A percentile compares a stretch with the other conserved stretches of the same genome.
phyloP scores from a whole-genome alignment of 2,888 invertebrate genomes.

The Ceramica pisi region DNA sequence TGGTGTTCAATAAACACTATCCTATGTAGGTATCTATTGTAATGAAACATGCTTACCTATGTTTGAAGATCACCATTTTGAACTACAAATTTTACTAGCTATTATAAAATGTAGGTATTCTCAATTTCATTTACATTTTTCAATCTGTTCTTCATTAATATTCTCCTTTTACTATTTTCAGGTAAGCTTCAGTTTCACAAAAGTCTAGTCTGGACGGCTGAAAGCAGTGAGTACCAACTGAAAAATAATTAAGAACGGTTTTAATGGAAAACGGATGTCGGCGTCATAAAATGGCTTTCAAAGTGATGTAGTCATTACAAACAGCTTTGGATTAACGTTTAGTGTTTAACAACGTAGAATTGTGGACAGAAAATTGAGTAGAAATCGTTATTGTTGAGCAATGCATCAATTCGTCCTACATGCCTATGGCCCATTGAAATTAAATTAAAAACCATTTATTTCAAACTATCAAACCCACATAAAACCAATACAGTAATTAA shows the following conservation, averaged over 20 bases:
- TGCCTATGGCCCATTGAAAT: too few relatives aligned
- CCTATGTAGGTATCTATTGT: too few relatives aligned
- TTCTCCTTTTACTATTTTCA: constrained; percentile 49
- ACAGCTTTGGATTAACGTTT: background rate
- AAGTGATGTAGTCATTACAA: constrained; percentile 15
- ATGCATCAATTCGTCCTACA: too few relatives aligned
- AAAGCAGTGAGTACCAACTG: constrained; percentile 50
- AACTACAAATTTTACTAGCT: too few relatives aligned
- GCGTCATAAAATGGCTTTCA: constrained; percentile 13
- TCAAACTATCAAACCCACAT: too few relatives aligned
- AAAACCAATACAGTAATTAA: too few relatives aligned
- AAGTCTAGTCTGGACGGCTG: constrained; percentile 1
- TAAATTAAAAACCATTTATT: too few relatives aligned
- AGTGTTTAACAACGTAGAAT: background rate
- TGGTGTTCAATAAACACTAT: too few relatives aligned
- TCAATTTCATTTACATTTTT: background rate
- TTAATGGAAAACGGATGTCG: constrained; percentile 9
- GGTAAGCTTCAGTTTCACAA: constrained; percentile 53
- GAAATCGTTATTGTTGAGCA: too few relatives aligned
- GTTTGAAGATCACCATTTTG: too few relatives aligned
- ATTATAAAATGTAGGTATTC: too few relatives aligned
- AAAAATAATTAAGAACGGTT: constrained; percentile 27
- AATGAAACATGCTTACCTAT: too few relatives aligned
- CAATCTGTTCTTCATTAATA: constrained; percentile 19
- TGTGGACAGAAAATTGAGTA: background rate